Conservation (phyloP, 1,140 invertebrate species). For the Drosophila suzukii region DNA sequence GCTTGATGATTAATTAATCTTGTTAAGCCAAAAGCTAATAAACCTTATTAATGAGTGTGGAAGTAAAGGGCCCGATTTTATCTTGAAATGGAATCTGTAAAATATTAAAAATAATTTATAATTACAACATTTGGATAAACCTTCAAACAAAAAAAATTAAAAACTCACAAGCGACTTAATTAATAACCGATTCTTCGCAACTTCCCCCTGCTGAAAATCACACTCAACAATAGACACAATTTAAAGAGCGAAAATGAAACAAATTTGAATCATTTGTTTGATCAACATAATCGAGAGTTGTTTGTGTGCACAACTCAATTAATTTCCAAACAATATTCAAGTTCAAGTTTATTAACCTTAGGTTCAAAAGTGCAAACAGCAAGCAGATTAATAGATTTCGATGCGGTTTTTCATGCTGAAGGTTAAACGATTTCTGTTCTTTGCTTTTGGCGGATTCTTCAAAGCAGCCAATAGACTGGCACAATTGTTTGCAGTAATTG, state of each 20-base stretch:
- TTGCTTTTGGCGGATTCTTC: slow-evolving; percentile 38
- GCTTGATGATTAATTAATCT: no score
- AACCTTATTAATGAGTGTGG: no score
- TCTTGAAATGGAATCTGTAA: no score
- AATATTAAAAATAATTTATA: no score
- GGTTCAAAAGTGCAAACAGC: slow-evolving; percentile 47
- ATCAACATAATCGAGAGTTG: slow-evolving; percentile 33
- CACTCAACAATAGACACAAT: slow-evolving; percentile 29
- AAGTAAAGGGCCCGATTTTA: no score
- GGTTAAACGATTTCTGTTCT: slow-evolving; percentile 30
- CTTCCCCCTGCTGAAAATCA: neutral
- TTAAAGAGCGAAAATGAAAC: slow-evolving; percentile 27
- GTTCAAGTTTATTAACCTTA: slow-evolving; percentile 73
- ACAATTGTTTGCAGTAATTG: slow-evolving; percentile 35
- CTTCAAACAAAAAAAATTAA: no score
- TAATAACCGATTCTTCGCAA: neutral
- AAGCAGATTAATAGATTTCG: slow-evolving; percentile 43
- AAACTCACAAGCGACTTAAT: slow-evolving; percentile 5
- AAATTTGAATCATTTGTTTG: slow-evolving; percentile 37
- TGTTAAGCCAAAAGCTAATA: no score
- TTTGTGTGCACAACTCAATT: slow-evolving; percentile 54
- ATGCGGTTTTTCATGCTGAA: slow-evolving; percentile 31
- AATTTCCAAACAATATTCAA: slow-evolving; percentile 63
- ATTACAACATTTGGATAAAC: no score
- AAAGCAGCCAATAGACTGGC: slow-evolving; percentile 16